These are phyloP conservation scores for Notocelia uddmanniana DNA, from an alignment of 2,888 invertebrate species.

Conservation along the genomic window DNA sequence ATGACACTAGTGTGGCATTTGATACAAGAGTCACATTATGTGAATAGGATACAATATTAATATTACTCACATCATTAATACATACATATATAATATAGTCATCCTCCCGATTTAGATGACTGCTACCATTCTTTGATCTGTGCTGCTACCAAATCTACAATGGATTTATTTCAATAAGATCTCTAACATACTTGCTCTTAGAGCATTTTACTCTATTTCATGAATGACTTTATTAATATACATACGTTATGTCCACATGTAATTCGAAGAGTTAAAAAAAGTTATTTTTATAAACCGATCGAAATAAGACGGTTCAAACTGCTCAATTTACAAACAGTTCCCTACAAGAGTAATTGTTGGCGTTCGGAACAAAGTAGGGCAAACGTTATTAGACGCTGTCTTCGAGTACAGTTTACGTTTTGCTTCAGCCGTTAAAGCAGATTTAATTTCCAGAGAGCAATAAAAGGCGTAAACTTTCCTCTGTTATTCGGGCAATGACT, in stretches of 20 bases:
- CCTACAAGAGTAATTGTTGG: slow-evolving; percentile 1
- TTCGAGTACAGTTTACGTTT: slow-evolving; percentile 20
- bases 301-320: background rate
- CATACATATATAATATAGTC: too few relatives aligned
- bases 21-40: background rate
- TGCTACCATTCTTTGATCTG: too few relatives aligned
- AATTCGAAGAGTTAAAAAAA: background rate
- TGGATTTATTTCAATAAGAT: too few relatives aligned
- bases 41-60: background rate
- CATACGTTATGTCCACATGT: background rate
- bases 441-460: slow-evolving; percentile 20
- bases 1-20: background rate
- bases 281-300: background rate
- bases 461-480: background rate
- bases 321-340: slow-evolving; percentile 9
- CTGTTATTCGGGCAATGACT: slow-evolving; percentile 6
- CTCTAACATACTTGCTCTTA: too few relatives aligned
- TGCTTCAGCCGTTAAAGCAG: slow-evolving; percentile 18
- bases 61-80: too few relatives aligned
- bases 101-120: too few relatives aligned
- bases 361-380: slow-evolving; percentile 24
- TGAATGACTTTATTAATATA: background rate
- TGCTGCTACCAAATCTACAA: too few relatives aligned
- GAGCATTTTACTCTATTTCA: too few relatives aligned
- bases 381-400: slow-evolving; percentile 19